phyloP scores from a whole-genome alignment of 2,113 vertebrate species.

The Mungos mungo region DNA sequence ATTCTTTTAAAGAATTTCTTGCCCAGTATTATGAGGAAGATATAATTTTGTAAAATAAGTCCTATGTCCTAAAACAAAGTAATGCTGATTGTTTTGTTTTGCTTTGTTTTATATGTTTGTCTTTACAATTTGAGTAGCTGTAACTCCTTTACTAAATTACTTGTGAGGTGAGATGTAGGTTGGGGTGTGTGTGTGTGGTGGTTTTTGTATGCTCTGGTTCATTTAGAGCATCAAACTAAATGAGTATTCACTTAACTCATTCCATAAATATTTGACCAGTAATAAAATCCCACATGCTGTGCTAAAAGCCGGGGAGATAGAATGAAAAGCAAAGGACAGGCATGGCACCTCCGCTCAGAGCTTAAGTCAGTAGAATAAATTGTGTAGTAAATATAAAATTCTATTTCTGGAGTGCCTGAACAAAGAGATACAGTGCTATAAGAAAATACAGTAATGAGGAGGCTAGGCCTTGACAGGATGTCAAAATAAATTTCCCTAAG shows the following conservation, averaged over 20 bases:
- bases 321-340: neutral
- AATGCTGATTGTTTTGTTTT: constrained; percentile 25
- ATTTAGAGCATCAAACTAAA: constrained; percentile 14
- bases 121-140: neutral
- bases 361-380: neutral
- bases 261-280: constrained; percentile 11
- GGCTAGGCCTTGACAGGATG: neutral
- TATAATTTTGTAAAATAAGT: constrained; percentile 10
- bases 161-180: neutral
- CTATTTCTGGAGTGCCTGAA: neutral
- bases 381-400: neutral
- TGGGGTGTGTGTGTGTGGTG: neutral
- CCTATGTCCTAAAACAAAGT: neutral
- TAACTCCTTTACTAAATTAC: neutral
- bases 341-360: neutral
- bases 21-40: neutral
- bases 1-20: constrained; percentile 25
- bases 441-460: neutral
- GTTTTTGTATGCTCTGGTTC: neutral
- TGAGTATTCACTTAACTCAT: neutral
- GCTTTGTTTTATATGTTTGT: constrained; percentile 21
- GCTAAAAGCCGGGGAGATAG: neutral
- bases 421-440: neutral
- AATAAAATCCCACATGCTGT: neutral
- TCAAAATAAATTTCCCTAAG: neutral